These are phyloP conservation scores for Netta rufina DNA, from an alignment of 2,797 vertebrate species.

Conservation along the genomic window DNA sequence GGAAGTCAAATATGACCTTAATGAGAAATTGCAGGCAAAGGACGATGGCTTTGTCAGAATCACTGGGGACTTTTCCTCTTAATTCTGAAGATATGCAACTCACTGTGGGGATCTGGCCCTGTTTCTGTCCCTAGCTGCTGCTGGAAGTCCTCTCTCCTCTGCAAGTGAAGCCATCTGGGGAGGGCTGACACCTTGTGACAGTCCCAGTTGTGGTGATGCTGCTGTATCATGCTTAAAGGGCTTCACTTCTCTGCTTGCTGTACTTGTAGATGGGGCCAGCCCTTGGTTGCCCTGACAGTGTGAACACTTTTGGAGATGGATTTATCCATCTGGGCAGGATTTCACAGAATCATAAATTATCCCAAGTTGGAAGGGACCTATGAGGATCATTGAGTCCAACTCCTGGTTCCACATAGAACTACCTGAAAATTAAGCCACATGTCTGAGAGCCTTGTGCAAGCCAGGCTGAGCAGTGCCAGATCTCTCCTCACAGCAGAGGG, in stretches of 20 bases:
- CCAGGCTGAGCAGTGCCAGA: no score
- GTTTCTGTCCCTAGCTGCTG: neutral
- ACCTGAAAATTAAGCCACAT: no score
- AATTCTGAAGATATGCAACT: neutral
- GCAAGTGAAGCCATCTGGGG: neutral
- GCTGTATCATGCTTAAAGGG: rapidly evolving
- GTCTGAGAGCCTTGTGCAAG: no score
- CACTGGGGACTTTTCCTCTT: neutral
- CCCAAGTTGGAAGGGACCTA: no score
- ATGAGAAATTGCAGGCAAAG: neutral
- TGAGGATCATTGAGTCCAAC: no score
- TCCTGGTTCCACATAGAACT: no score
- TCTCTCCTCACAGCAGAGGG: no score
- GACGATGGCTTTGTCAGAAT: neutral
- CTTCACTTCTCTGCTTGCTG: neutral
- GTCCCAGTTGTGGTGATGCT: rapidly evolving
- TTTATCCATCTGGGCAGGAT: neutral
- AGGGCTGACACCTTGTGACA: neutral
- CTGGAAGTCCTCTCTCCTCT: neutral
- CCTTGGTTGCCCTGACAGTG: neutral
- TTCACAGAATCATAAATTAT: no score
- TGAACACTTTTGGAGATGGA: neutral
- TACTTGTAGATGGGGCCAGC: neutral
- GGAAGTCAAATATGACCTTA: neutral
- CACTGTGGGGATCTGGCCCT: neutral